Evolutionary conservation across 2,113 vertebrate species (phyloP).

Genomic region (Chloropsis hardwickii): DNA sequence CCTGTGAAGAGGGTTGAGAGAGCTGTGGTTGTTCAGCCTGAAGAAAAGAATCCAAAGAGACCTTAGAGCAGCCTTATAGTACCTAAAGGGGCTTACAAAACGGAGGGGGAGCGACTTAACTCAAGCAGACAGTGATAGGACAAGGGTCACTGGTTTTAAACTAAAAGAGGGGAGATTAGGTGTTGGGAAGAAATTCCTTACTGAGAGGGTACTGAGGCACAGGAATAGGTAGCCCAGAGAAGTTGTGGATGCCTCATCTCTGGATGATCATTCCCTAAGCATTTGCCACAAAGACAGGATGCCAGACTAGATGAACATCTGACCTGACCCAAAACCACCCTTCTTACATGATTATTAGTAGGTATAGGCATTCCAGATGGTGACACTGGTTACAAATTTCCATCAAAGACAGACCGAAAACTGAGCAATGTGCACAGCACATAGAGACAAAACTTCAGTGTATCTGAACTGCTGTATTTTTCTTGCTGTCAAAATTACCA

Average conservation of each 20-base stretch:
- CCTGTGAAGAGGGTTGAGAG: neutral
- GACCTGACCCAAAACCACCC: neutral
- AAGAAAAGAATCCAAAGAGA: neutral
- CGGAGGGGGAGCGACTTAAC: fast-evolving
- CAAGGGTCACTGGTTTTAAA: neutral
- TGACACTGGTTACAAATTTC: neutral
- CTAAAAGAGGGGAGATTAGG: neutral
- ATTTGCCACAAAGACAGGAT: neutral
- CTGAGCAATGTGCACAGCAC: neutral
- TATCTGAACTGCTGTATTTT: neutral
- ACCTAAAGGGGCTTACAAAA: neutral
- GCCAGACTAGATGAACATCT: neutral
- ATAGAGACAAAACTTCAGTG: neutral
- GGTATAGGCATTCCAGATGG: neutral
- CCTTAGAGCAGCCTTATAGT: neutral
- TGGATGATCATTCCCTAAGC: neutral
- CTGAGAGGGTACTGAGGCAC: neutral
- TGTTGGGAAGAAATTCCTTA: neutral
- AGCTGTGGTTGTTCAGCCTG: neutral
- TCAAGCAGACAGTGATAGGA: neutral
- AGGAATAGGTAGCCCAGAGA: neutral
- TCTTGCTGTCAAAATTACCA: neutral
- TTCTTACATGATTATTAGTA: neutral
- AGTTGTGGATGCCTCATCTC: neutral
- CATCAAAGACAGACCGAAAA: neutral